phyloP scores from a whole-genome alignment of 1,140 invertebrate species.

The Xylocopa sonorina region DNA sequence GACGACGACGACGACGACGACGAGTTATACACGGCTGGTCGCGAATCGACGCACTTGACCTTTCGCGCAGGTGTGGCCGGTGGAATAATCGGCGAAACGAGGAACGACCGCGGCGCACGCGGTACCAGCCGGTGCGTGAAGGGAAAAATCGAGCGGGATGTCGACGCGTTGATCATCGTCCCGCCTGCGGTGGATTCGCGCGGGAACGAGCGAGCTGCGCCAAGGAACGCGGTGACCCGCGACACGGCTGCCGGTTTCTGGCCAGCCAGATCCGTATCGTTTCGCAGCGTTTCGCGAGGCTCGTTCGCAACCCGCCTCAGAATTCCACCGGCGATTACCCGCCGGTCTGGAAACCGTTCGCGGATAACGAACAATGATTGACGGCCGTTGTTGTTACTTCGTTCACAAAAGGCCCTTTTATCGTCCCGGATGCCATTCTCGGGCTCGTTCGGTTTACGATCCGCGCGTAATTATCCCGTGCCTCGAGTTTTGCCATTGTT shows the following conservation, averaged over 20 bases:
- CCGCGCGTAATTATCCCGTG: too few species aligned
- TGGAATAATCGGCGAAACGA: constrained; percentile 52
- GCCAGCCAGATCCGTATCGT: constrained; percentile 60
- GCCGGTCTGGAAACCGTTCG: neutral
- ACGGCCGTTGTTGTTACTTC: constrained; percentile 11
- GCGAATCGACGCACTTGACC: constrained; percentile 38
- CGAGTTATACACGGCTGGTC: neutral
- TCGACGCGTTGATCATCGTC: constrained; percentile 63
- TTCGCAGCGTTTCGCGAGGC: too few species aligned
- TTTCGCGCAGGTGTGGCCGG: constrained; percentile 50
- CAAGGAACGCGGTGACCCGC: constrained; percentile 60
- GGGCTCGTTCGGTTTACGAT: too few species aligned
- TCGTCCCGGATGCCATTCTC: neutral
- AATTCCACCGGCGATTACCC: constrained; percentile 35
- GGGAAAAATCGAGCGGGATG: constrained; percentile 59
- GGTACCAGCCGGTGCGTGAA: constrained; percentile 53
- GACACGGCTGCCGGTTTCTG: constrained; percentile 52
- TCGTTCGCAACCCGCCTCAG: constrained; percentile 49
- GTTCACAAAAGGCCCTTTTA: neutral
- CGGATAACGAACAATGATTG: constrained; percentile 43
- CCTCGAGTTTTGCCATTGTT: too few species aligned
- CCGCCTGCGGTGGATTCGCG: constrained; percentile 57
- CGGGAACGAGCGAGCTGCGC: constrained; percentile 5
- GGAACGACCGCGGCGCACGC: constrained; percentile 55
- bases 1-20: too few species aligned